A percentile compares a stretch with the other conserved stretches of the same genome.
phyloP scores from a whole-genome alignment of 2,797 vertebrate genomes.

The Amblyraja radiata region DNA sequence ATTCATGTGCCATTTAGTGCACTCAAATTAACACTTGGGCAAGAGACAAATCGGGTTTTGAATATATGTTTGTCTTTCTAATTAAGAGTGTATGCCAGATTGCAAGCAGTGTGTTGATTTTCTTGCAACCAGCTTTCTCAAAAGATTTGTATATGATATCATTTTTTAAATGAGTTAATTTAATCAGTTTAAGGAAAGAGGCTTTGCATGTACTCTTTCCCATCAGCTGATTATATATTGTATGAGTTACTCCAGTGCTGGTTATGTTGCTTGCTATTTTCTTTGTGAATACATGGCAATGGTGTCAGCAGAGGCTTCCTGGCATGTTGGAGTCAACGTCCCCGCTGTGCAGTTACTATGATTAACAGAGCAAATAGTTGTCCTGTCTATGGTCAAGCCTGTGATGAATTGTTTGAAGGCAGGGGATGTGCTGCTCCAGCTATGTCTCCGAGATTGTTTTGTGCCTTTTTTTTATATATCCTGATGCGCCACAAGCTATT shows the following conservation, averaged over 20 bases:
- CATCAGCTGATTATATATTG: neutral
- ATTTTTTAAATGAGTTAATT: neutral
- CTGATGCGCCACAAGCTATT: slow-evolving; percentile 33
- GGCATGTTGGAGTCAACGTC: slow-evolving; percentile 11
- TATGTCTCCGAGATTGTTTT: slow-evolving; percentile 28
- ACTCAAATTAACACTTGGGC: neutral
- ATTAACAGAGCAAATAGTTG: slow-evolving; percentile 36
- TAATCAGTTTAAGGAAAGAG: neutral
- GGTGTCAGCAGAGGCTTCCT: slow-evolving; percentile 17
- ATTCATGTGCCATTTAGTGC: neutral
- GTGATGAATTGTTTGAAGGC: slow-evolving; percentile 35
- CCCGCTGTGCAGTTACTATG: slow-evolving; percentile 29
- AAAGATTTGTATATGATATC: neutral
- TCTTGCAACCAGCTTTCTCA: neutral
- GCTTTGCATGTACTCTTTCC: neutral
- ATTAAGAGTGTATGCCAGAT: neutral
- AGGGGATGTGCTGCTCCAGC: slow-evolving; percentile 28
- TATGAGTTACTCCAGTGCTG: neutral
- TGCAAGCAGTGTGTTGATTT: neutral
- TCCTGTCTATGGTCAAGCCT: slow-evolving; percentile 33
- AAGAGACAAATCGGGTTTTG: neutral
- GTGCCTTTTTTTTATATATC: slow-evolving; percentile 25
- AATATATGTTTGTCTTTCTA: neutral
- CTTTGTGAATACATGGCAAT: slow-evolving; percentile 18
- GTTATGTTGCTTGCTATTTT: neutral